phyloP scores from a whole-genome alignment of 2,113 vertebrate species.

The Scopus umbretta region DNA sequence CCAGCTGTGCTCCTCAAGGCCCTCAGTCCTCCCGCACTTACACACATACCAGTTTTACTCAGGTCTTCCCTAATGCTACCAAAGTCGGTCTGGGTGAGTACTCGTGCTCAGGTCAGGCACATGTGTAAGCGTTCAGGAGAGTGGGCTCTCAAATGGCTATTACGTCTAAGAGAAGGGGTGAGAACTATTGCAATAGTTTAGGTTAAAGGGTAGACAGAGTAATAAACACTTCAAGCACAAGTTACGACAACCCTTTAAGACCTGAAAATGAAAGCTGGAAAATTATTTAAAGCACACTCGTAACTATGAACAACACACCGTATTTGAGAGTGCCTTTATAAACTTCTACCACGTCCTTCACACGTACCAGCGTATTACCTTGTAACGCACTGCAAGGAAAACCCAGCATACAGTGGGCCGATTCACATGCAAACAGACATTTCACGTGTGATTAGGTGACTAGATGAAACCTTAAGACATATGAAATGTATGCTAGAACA shows the following conservation, averaged over 20 bases:
- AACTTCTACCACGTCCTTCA: not conserved
- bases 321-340: not conserved
- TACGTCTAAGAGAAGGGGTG: not conserved
- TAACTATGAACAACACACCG: not conserved
- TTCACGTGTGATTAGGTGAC: fast-evolving
- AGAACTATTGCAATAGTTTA: not conserved
- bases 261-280: not conserved
- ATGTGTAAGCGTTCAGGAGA: fast-evolving
- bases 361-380: not conserved
- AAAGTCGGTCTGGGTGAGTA: fast-evolving
- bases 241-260: not conserved
- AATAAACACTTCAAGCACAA: not conserved
- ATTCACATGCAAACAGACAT: not conserved
- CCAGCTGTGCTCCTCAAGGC: not conserved
- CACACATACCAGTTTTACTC: not conserved
- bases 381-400: not conserved
- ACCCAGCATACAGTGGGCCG: not conserved
- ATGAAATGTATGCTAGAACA: not conserved
- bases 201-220: not conserved
- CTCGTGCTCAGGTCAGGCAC: not conserved
- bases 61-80: not conserved
- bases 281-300: not conserved
- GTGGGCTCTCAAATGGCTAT: not conserved
- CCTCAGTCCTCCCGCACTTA: not conserved
- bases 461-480: not conserved